Conservation (phyloP, 2,888 invertebrate genomes). For the Abrostola tripartita region DNA sequence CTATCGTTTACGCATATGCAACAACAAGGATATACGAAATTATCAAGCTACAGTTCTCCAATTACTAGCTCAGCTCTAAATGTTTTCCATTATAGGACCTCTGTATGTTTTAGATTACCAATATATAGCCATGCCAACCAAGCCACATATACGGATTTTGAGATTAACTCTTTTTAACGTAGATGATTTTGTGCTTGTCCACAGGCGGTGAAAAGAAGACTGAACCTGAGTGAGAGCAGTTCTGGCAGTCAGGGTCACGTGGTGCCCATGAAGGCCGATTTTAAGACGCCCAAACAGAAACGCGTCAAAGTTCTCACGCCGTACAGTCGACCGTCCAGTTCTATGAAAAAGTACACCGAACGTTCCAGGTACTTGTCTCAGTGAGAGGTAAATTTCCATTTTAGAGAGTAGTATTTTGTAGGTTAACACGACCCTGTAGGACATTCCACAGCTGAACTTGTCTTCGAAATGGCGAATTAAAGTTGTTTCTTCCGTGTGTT, state of each 20-base stretch:
- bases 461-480: not conserved
- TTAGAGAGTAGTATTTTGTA: conserved; percentile 52
- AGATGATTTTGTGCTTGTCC: conserved; percentile 35
- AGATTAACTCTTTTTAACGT: no score
- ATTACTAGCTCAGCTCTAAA: no score
- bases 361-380: conserved; percentile 82
- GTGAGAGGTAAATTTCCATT: conserved; percentile 69
- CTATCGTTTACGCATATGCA: no score
- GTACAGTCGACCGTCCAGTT: conserved; percentile 86
- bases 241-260: conserved; percentile 88
- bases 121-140: no score
- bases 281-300: conserved; percentile 90
- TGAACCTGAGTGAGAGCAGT: conserved; percentile 91
- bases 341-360: conserved; percentile 87
- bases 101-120: no score
- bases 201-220: conserved; percentile 94
- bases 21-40: no score
- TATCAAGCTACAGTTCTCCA: no score
- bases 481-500: no score
- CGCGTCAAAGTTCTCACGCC: conserved; percentile 84
- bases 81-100: no score
- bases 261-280: conserved; percentile 90
- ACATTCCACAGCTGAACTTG: not conserved
- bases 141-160: no score
- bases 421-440: conserved; percentile 16